Evolutionary conservation across 2,113 vertebrate species (phyloP).

Genomic region (Myiagra hebetior): DNA sequence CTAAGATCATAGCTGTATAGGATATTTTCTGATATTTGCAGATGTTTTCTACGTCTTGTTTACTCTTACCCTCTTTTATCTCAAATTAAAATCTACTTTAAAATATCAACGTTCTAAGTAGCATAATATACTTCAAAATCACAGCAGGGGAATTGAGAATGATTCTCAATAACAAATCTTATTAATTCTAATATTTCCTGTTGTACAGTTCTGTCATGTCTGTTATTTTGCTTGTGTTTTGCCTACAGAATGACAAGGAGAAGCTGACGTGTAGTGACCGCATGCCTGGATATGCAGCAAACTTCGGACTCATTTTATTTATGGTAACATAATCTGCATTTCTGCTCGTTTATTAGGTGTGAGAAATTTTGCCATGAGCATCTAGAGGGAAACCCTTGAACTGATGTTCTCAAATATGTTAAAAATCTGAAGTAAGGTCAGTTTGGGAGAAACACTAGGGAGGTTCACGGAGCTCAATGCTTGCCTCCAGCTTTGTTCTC

Average conservation of each 20-base stretch:
- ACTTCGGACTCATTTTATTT: conserved; percentile 87
- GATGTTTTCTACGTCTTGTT: neutral
- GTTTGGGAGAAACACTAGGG: neutral
- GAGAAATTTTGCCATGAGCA: neutral
- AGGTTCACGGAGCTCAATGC: neutral
- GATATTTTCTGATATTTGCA: neutral
- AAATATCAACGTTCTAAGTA: neutral
- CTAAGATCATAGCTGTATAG: neutral
- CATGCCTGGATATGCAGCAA: conserved; percentile 87
- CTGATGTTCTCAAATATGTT: neutral
- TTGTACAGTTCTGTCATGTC: neutral
- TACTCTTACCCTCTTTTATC: neutral
- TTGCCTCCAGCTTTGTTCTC: neutral
- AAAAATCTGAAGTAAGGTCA: neutral
- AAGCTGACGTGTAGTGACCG: conserved; percentile 90
- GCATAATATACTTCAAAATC: neutral
- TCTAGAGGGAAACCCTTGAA: neutral
- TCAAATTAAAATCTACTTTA: neutral
- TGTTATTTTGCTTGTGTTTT: conserved; percentile 4
- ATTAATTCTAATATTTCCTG: neutral
- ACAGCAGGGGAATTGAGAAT: neutral
- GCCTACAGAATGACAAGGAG: conserved; percentile 76
- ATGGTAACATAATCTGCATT: conserved; percentile 77
- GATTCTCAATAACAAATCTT: neutral
- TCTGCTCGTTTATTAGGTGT: neutral